Conservation (phyloP, 2,888 invertebrate species). For the Euzetes globulus region DNA sequence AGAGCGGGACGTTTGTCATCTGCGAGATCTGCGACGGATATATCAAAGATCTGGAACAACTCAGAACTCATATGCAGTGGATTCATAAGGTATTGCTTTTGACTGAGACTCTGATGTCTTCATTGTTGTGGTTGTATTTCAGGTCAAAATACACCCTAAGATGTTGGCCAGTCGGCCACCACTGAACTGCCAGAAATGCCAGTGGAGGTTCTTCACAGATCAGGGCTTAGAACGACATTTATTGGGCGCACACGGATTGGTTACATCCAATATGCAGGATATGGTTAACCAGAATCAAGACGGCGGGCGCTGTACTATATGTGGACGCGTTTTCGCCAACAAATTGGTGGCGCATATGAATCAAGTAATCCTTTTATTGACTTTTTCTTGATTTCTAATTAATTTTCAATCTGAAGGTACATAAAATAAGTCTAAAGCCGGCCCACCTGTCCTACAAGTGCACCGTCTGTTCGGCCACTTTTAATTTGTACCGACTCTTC, state of each 20-base stretch:
- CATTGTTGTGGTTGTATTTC: not conserved
- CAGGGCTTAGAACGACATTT: constrained; percentile 92
- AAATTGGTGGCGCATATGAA: constrained; percentile 85
- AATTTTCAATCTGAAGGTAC: constrained; percentile 54
- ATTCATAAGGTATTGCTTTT: constrained; percentile 64
- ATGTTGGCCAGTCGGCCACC: constrained; percentile 92
- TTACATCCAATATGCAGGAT: constrained; percentile 91
- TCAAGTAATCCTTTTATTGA: constrained; percentile 48
- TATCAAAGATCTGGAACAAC: constrained; percentile 86
- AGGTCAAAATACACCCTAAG: constrained; percentile 84
- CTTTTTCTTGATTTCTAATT: not conserved
- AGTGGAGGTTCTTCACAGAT: constrained; percentile 93
- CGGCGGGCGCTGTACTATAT: constrained; percentile 86
- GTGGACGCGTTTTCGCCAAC: constrained; percentile 91
- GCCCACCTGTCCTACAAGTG: constrained; percentile 90
- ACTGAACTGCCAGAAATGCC: constrained; percentile 90
- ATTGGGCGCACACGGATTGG: constrained; percentile 84
- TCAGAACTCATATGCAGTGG: constrained; percentile 95
- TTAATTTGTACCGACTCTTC: constrained; percentile 89
- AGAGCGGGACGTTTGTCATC: constrained; percentile 68
- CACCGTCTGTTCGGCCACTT: constrained; percentile 87
- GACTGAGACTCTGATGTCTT: constrained; percentile 35
- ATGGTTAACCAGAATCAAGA: constrained; percentile 91
- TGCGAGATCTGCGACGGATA: constrained; percentile 97
- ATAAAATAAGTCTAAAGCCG: constrained; percentile 81